Conservation (phyloP, 2,888 invertebrate species). For the Dromius quadrimaculatus region DNA sequence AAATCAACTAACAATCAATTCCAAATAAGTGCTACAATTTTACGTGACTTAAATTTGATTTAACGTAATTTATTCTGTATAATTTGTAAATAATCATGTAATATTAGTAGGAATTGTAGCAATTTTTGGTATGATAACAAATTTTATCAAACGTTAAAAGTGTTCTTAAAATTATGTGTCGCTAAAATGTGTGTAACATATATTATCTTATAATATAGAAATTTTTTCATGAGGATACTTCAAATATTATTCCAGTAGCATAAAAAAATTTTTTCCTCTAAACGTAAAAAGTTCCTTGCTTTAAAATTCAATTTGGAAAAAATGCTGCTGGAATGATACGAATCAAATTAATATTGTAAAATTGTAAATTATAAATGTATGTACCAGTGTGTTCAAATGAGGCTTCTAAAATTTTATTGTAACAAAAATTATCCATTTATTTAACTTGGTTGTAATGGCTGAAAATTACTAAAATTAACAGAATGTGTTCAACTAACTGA, state of each 20-base stretch:
- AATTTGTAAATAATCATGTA: conserved; percentile 49
- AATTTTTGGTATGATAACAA: conserved; percentile 32
- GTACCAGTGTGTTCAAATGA: conserved; percentile 47
- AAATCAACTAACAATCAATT: conserved; percentile 17
- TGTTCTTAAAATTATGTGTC: conserved; percentile 47
- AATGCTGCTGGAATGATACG: conserved; percentile 23
- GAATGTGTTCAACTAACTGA: conserved; percentile 2
- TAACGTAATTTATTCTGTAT: conserved; percentile 36
- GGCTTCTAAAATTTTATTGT: conserved; percentile 45
- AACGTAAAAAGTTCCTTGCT: no score
- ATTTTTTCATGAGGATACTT: conserved; percentile 20
- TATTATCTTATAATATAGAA: conserved; percentile 1
- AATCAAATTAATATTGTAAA: conserved; percentile 35
- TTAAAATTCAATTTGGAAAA: not conserved
- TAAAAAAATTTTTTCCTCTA: not conserved
- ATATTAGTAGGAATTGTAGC: conserved; percentile 46
- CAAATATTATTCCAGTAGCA: conserved; percentile 23
- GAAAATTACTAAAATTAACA: conserved; percentile 20
- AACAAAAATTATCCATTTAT: conserved; percentile 11
- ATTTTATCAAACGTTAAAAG: conserved; percentile 48
- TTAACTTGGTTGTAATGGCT: conserved; percentile 50
- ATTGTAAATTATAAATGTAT: conserved; percentile 41
- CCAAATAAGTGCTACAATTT: conserved; percentile 41
- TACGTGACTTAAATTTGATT: conserved; percentile 4
- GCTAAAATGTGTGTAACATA: conserved; percentile 24